These are phyloP conservation scores for Eudasyphora cyanicolor DNA, from an alignment of 2,888 invertebrate genomes.

Conservation along the genomic window DNA sequence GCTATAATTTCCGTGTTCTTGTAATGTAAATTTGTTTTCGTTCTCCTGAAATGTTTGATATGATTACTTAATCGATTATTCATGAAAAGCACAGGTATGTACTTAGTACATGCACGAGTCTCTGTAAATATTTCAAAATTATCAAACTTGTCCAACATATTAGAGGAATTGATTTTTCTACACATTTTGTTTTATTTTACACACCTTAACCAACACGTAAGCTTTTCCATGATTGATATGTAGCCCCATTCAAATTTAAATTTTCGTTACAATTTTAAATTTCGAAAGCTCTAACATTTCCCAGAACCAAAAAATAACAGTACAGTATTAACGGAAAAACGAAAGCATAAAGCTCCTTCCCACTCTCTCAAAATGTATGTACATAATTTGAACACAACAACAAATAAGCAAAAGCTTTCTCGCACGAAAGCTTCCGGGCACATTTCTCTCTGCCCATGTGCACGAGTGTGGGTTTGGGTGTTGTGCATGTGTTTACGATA, in stretches of 20 bases:
- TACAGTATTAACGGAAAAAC: background rate
- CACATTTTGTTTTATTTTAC: no score
- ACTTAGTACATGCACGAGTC: no score
- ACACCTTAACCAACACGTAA: no score
- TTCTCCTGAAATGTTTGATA: no score
- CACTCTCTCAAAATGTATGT: slow-evolving; percentile 2
- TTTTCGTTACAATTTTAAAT: slow-evolving; percentile 40
- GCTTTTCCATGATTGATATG: no score
- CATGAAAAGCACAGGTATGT: no score
- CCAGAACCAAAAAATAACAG: slow-evolving; percentile 38
- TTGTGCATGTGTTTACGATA: slow-evolving; percentile 17
- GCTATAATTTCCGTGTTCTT: no score
- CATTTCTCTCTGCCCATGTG: background rate
- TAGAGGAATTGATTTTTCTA: no score
- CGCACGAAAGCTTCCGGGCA: slow-evolving; percentile 18
- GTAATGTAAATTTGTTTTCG: no score
- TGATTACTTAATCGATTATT: no score
- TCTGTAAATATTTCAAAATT: no score
- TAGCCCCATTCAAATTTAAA: slow-evolving; percentile 14
- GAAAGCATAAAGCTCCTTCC: slow-evolving; percentile 13
- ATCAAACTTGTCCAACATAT: no score
- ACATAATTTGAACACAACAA: background rate
- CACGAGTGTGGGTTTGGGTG: background rate
- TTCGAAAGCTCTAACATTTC: slow-evolving; percentile 16
- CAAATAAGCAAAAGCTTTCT: background rate